A percentile compares a stretch with the other conserved stretches of the same genome.
These are phyloP conservation scores for Timema cristinae DNA, from an alignment of 2,888 invertebrate species.

Conservation along the genomic window DNA sequence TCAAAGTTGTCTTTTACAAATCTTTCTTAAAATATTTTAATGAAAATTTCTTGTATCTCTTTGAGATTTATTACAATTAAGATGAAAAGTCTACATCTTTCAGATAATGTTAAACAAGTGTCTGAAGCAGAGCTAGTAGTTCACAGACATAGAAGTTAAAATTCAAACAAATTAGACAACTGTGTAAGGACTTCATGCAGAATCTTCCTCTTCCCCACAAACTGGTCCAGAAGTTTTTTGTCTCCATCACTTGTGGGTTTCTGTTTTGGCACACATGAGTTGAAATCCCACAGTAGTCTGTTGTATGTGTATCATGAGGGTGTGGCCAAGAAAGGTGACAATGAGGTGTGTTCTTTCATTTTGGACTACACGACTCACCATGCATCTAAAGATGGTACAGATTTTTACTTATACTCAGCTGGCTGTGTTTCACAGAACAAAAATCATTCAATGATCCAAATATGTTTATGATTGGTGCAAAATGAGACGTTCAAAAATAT, in stretches of 20 bases:
- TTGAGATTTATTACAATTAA: neutral
- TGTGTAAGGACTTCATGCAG: slow-evolving; percentile 3
- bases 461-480: slow-evolving; percentile 8
- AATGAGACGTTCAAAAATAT: neutral
- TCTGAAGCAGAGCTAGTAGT: slow-evolving; percentile 6
- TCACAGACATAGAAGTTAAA: neutral
- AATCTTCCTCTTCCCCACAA: neutral
- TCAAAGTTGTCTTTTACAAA: too few species aligned
- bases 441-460: slow-evolving; percentile 7
- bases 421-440: slow-evolving; percentile 4
- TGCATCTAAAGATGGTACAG: neutral
- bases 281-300: neutral
- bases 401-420: neutral
- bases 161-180: neutral
- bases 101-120: neutral
- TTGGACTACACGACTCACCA: neutral
- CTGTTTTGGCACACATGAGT: neutral
- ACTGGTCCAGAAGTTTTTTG: neutral
- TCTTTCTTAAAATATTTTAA: too few species aligned
- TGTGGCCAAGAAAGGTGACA: slow-evolving; percentile 9
- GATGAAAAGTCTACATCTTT: neutral
- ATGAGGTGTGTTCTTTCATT: slow-evolving; percentile 6
- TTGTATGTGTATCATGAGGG: slow-evolving; percentile 10
- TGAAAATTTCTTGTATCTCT: too few species aligned
- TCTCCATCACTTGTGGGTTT: neutral